A percentile compares a stretch with the other conserved stretches of the same genome.
Evolutionary conservation across 2,888 invertebrate species (phyloP).

Genomic region (Trachelus stipa): DNA sequence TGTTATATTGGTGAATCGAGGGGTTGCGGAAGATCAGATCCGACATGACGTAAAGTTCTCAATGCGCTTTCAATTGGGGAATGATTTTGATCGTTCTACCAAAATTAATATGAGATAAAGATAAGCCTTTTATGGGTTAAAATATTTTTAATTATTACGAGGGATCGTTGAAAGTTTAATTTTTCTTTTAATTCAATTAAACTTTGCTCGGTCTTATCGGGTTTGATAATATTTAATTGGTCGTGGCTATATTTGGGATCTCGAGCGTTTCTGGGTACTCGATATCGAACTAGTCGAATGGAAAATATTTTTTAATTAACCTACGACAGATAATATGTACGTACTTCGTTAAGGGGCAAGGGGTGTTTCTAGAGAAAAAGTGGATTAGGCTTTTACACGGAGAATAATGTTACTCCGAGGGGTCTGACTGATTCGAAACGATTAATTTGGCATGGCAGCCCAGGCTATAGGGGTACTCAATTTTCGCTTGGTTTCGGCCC

Average conservation of each 20-base stretch:
- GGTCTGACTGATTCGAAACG: slow-evolving; percentile 8
- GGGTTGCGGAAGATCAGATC: background rate
- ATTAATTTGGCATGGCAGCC: background rate
- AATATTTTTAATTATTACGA: background rate
- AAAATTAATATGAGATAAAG: background rate
- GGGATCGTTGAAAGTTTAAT: background rate
- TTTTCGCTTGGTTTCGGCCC: background rate
- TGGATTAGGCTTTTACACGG: background rate
- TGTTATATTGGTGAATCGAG: background rate
- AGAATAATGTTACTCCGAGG: background rate
- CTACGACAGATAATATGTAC: background rate
- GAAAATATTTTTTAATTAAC: background rate
- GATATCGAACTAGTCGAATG: background rate
- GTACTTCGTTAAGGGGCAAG: background rate
- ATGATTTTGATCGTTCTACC: background rate
- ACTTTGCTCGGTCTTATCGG: no score
- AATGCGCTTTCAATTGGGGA: background rate
- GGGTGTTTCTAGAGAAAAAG: background rate
- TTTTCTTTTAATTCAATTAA: background rate
- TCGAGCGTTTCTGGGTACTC: no score
- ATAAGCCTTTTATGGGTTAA: background rate
- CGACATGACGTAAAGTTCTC: background rate
- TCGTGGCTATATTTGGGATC: no score
- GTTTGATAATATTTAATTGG: no score
- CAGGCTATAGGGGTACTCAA: background rate